Evolutionary conservation across 2,113 vertebrate genomes (phyloP).

Genomic region (Periophthalmodon schlosseri): DNA sequence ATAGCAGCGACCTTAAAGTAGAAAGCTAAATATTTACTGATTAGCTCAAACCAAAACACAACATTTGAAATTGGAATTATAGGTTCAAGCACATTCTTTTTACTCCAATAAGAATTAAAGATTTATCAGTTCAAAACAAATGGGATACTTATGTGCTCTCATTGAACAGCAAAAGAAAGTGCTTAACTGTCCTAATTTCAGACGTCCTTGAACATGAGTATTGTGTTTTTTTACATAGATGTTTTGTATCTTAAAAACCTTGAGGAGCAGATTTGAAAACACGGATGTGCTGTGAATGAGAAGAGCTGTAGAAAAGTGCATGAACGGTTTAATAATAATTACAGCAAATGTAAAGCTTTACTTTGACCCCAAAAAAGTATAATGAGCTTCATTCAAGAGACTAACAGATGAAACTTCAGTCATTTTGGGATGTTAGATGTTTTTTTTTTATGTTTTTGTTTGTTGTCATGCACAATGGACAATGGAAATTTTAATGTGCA

Average conservation of each 20-base stretch:
- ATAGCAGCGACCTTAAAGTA: too few species aligned
- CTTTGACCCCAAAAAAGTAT: too few species aligned
- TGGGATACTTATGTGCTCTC: not conserved
- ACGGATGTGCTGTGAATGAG: not conserved
- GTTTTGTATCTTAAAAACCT: not conserved
- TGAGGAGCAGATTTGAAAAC: not conserved
- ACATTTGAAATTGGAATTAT: not conserved
- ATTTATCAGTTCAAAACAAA: not conserved
- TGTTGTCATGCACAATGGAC: too few species aligned
- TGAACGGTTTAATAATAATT: too few species aligned
- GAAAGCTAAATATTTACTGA: too few species aligned
- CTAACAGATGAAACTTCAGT: too few species aligned
- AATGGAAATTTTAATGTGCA: too few species aligned
- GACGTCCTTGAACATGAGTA: not conserved
- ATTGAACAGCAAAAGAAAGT: not conserved
- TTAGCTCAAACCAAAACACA: too few species aligned
- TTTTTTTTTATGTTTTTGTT: too few species aligned
- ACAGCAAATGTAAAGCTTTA: too few species aligned
- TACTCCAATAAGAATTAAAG: not conserved
- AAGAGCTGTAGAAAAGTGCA: not conserved
- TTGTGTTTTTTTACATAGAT: not conserved
- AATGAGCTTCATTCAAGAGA: too few species aligned
- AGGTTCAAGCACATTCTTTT: not conserved
- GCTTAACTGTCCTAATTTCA: not conserved
- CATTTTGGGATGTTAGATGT: too few species aligned